Evolutionary conservation across 2,888 invertebrate genomes (phyloP).

Genomic region (Leucophora obtusa): DNA sequence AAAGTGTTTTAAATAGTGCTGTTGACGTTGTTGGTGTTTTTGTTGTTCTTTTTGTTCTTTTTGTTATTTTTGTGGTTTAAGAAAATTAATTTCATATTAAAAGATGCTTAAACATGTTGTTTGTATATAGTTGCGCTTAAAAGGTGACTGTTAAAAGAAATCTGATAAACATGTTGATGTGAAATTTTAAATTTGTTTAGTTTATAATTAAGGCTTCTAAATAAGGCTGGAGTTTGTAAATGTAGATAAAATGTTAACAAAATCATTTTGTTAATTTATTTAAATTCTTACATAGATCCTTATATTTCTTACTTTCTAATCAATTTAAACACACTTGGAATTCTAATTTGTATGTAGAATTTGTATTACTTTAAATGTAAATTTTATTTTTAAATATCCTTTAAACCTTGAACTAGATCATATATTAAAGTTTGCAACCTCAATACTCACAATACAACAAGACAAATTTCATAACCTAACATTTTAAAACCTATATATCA

Average conservation of each 20-base stretch:
- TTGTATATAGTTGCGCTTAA: too few relatives aligned
- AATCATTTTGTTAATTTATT: too few relatives aligned
- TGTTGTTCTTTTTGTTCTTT: not conserved
- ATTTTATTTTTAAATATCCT: not conserved
- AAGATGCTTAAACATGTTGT: not conserved
- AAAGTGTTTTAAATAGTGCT: not conserved
- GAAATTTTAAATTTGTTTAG: slow-evolving; percentile 4
- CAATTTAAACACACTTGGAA: too few relatives aligned
- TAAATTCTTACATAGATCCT: too few relatives aligned
- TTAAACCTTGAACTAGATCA: slow-evolving; percentile 30
- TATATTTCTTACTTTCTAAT: too few relatives aligned
- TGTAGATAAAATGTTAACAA: too few relatives aligned
- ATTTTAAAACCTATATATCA: slow-evolving; percentile 1
- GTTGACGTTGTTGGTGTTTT: not conserved
- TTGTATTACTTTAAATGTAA: too few relatives aligned
- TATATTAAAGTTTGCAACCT: slow-evolving; percentile 22
- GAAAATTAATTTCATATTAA: slow-evolving; percentile 36
- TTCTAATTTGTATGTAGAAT: too few relatives aligned
- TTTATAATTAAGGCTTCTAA: too few relatives aligned
- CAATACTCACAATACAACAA: slow-evolving; percentile 1
- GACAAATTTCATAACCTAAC: not conserved
- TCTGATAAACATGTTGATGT: not conserved
- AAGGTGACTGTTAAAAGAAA: not conserved
- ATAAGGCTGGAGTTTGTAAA: too few relatives aligned
- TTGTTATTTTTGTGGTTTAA: slow-evolving; percentile 23